Conservation (phyloP, 2,113 vertebrate genomes). For the Sardina pilchardus region DNA sequence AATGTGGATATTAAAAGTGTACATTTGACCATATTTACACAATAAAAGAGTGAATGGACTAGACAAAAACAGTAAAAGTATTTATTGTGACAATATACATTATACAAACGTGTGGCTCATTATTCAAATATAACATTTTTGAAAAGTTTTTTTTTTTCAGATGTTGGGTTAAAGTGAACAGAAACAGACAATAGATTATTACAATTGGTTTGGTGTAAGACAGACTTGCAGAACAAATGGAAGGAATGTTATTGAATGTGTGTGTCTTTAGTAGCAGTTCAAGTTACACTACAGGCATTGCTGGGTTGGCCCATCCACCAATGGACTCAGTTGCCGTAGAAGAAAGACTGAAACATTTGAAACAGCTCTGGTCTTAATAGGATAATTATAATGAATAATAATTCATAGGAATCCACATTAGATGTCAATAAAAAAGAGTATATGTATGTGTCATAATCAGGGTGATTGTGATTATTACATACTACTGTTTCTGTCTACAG, state of each 20-base stretch:
- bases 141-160: not conserved
- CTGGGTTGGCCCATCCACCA: not conserved
- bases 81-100: not conserved
- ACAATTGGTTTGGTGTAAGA: not conserved
- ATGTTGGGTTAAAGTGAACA: not conserved
- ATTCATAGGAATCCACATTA: not conserved
- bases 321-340: not conserved
- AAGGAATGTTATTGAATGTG: not conserved
- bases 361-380: not conserved
- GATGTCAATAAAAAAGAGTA: not conserved
- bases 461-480: not conserved
- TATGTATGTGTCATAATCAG: not conserved
- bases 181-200: not conserved
- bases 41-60: not conserved
- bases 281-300: not conserved
- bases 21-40: not conserved
- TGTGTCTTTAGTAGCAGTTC: not conserved
- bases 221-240: not conserved
- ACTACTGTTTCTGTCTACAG: not conserved
- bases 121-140: not conserved
- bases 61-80: not conserved
- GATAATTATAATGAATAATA: not conserved
- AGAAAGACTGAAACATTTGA: not conserved
- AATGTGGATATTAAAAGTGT: too few relatives aligned
- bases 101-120: not conserved